Percentiles rank a stretch among this genome's conserved stretches.
Conservation (phyloP, 1,140 invertebrate genomes). For the Wiebesia pumilae region DNA sequence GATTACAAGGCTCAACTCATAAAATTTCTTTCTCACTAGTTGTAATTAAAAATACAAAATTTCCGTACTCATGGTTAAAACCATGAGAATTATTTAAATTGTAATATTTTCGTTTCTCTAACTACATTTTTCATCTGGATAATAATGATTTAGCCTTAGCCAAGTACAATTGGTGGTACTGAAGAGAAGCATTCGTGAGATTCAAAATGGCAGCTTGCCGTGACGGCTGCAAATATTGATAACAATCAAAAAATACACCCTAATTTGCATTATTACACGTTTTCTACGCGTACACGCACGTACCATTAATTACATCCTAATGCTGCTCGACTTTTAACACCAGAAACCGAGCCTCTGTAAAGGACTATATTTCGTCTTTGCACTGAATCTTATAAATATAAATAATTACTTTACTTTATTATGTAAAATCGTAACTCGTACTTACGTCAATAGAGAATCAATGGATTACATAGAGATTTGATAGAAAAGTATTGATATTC, state of each 20-base stretch:
- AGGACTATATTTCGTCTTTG: not conserved
- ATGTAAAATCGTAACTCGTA: not conserved
- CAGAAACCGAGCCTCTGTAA: not conserved
- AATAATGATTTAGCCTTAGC: not conserved
- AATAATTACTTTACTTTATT: not conserved
- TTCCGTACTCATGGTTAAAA: not conserved
- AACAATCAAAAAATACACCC: constrained; percentile 10
- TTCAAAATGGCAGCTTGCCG: constrained; percentile 15
- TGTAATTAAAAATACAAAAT: not conserved
- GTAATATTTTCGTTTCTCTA: not conserved
- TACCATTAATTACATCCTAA: constrained; percentile 14
- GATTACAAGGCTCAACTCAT: not conserved
- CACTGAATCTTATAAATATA: not conserved
- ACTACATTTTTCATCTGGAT: not conserved
- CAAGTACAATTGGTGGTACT: not conserved
- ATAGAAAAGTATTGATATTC: too few species aligned
- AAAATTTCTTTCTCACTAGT: not conserved
- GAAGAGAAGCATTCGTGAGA: not conserved
- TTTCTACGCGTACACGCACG: constrained; percentile 2
- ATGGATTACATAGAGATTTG: too few species aligned
- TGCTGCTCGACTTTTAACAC: not conserved
- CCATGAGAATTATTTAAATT: not conserved
- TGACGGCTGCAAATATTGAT: constrained; percentile 16
- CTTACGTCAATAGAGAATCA: too few species aligned
- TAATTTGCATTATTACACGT: constrained; percentile 24